Base-by-base conservation (phyloP, 2,113 vertebrate species). In the Lipophrys pholis region DNA sequence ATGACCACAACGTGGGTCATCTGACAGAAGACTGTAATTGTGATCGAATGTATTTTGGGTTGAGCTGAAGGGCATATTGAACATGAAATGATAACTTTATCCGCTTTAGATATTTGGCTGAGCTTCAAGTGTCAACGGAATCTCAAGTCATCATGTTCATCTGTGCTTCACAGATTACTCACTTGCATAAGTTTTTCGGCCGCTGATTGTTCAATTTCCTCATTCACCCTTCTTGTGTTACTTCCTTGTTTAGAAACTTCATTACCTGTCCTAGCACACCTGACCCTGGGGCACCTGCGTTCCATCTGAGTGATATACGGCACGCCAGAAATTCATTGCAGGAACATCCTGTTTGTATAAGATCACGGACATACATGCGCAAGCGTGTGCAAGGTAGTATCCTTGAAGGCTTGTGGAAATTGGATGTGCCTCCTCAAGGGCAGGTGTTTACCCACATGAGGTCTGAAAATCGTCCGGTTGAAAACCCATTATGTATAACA, bases 21-120 rank as follows among this genome's bases (percentile, higher is more conserved):
- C 21, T 30, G 21, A 30, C 41, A 21, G 8, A 21, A 16, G 30
- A 59, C 45, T 48, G 36, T 80, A 57, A 85, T 78, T 63, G 76
- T 76, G 75, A 85, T 85, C 14, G 60, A 75, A 38, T 7, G 14
- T 51, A 36, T 39, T 77, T 69, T 42, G 54, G 48, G 49, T 56
- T 2, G 42, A 36, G 41, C 63, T 69, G 16, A 42, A 63, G 65
- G 56, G 73, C 51, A 66, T 68, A 67, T 61, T 84, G 61, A 71
- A 76, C 78, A 65, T 76, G 54, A 78, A 70, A 83, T 72, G 53
- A 73, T 57, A 60, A 61, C 12, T 36, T 76, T 14, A 67, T 71
- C 35, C 55, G 8, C 38, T 41, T 14, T 56, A n/a, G 51, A 39
- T 54, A 81, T 66, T 62, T 79, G 36, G 40, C 48, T 50, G 59